These are phyloP conservation scores for Diorhabda elongata DNA, from an alignment of 1,140 invertebrate species.

Conservation along the genomic window DNA sequence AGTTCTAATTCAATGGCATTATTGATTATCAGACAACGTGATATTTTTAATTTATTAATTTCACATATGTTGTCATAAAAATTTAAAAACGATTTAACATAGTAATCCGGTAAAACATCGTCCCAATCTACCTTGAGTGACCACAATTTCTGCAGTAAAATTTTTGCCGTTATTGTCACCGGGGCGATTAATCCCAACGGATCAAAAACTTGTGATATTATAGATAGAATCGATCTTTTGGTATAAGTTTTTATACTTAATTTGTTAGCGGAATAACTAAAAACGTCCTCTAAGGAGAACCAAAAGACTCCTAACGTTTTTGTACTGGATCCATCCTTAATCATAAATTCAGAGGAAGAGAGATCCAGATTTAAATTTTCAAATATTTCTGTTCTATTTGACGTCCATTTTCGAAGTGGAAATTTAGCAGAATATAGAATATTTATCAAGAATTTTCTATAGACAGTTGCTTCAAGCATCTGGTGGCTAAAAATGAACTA, in stretches of 20 bases:
- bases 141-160: slow-evolving; percentile 50
- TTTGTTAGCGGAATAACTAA: background rate
- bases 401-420: too few species aligned
- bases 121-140: slow-evolving; percentile 21
- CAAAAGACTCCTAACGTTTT: slow-evolving; percentile 22
- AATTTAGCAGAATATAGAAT: too few species aligned
- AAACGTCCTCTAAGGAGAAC: slow-evolving; percentile 5
- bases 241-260: slow-evolving; percentile 1
- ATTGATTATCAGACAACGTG: slow-evolving; percentile 5
- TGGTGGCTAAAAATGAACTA: slow-evolving; percentile 7
- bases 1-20: slow-evolving; percentile 19
- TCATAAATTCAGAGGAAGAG: too few species aligned
- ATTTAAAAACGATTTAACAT: slow-evolving; percentile 8
- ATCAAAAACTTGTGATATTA: slow-evolving; percentile 41
- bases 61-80: slow-evolving; percentile 15
- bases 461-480: background rate
- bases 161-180: slow-evolving; percentile 45
- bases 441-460: background rate
- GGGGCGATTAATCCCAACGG: slow-evolving; percentile 47
- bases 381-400: too few species aligned
- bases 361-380: too few species aligned
- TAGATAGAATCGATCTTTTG: slow-evolving; percentile 27
- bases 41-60: slow-evolving; percentile 10
- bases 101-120: slow-evolving; percentile 17
- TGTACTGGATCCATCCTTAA: background rate